phyloP scores from a whole-genome alignment of 2,888 invertebrate genomes.

The Folsomia manolachei region DNA sequence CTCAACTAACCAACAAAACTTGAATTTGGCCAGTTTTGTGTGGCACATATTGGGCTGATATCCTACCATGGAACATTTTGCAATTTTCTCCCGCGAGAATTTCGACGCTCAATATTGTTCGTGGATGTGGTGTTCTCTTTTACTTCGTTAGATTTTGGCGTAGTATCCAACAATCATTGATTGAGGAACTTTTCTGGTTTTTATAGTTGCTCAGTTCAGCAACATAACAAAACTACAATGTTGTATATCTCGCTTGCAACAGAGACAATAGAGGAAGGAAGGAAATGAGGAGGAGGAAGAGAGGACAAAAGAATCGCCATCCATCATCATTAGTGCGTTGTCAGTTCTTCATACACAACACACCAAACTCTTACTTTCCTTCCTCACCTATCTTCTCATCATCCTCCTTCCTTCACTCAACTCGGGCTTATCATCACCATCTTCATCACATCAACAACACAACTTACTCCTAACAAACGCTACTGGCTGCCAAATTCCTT shows the following conservation, averaged over 20 bases:
- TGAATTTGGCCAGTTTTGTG: not conserved
- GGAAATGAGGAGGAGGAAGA: constrained; percentile 2
- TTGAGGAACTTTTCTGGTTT: not conserved
- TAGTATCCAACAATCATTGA: not conserved
- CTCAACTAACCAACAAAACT: not conserved
- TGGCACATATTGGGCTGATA: not conserved
- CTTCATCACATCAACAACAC: too few species aligned
- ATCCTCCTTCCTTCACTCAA: not conserved
- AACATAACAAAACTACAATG: not conserved
- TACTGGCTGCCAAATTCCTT: not conserved
- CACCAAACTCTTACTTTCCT: too few species aligned
- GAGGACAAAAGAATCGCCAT: constrained; percentile 16
- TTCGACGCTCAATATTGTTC: not conserved
- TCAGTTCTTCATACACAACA: not conserved
- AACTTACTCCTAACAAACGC: not conserved
- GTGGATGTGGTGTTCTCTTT: not conserved
- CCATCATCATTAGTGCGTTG: constrained; percentile 14
- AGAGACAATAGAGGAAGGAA: not conserved
- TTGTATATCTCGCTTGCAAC: not conserved
- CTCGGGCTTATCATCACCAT: not conserved
- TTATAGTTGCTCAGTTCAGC: not conserved
- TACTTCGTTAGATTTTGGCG: not conserved
- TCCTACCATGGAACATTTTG: not conserved
- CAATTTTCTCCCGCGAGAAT: not conserved
- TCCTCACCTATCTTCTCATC: not conserved